Evolutionary conservation across 2,113 vertebrate genomes (phyloP).

Genomic region (Melanerpes formicivorus): DNA sequence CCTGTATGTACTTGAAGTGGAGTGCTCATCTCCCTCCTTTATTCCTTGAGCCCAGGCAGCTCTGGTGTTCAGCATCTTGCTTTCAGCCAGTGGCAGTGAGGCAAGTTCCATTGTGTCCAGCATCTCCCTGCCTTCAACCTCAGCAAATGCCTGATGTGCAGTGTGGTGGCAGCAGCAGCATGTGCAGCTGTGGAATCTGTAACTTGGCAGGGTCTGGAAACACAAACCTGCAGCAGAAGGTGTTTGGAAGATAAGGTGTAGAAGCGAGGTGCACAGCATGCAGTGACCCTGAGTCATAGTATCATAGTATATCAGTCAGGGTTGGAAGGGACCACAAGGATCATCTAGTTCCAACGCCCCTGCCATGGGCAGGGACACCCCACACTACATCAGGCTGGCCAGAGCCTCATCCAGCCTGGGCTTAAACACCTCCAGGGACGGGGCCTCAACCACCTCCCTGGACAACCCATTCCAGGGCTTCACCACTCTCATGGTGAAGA

Average conservation of each 20-base stretch:
- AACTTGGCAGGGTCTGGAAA: accelerated
- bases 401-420: no score
- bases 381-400: no score
- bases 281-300: accelerated
- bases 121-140: accelerated
- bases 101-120: no score
- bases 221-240: background rate
- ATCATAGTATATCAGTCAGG: no score
- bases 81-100: background rate
- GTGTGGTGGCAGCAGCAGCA: background rate
- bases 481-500: no score
- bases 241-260: background rate
- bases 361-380: no score
- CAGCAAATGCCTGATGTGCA: accelerated
- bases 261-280: background rate
- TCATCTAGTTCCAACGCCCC: no score
- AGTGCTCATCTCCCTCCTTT: background rate
- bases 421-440: no score
- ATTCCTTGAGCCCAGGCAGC: accelerated
- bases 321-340: no score
- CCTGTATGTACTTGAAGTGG: background rate
- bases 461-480: no score
- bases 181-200: background rate
- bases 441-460: no score
- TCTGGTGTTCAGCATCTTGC: background rate